Evolutionary conservation across 2,888 invertebrate genomes (phyloP), one percentile per base, ranked within the genome.

Genomic region (Seira sanloemensis): DNA sequence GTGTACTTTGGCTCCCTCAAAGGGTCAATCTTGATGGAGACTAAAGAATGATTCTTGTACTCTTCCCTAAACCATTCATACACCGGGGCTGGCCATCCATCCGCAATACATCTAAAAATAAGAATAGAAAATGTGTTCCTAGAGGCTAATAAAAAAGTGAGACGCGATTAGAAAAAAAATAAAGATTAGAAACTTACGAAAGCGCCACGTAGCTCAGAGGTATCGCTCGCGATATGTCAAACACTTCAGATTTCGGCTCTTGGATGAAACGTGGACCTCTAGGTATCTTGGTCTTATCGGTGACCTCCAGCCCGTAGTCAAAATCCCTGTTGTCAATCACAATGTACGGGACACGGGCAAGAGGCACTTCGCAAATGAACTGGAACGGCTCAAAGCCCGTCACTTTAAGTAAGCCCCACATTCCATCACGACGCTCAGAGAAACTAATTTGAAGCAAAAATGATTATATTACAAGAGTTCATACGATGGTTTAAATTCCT

Each of bases 51-150:
- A 87, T 96, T 95, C 89, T 95, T 94, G 91, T 96, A 97, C 89
- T 96, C 95, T 92, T 97, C 97, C 90, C 95, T 94, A 90, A 94
- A 97, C 98, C 97, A 98, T 90, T 95, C 94, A 90, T 98, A 98
- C 0, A 94, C 94, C 0, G 98, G 97, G 23, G 96, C 94, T 2
- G 98, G 98, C 91, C 94, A 97, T 0, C 97, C 98, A 87, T 94
- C 95, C 88, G 96, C 96, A 81, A 96, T 92, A 90, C 97, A 97
- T 88, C 94, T 95, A 88, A 12, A 89, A 90, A 46, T 24, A 25
- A 73, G n/a, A n/a, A n/a, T n/a, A n/a, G n/a, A n/a, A n/a, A n/a
- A n/a, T n/a, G n/a, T n/a, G n/a, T n/a, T n/a, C n/a, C n/a, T n/a
- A n/a, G n/a, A n/a, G n/a, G n/a, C n/a, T n/a, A n/a, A n/a, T n/a